Evolutionary conservation across 2,113 vertebrate genomes (phyloP), one percentile per base, ranked within the genome.

Genomic region (Thalassarche chlororhynchos): DNA sequence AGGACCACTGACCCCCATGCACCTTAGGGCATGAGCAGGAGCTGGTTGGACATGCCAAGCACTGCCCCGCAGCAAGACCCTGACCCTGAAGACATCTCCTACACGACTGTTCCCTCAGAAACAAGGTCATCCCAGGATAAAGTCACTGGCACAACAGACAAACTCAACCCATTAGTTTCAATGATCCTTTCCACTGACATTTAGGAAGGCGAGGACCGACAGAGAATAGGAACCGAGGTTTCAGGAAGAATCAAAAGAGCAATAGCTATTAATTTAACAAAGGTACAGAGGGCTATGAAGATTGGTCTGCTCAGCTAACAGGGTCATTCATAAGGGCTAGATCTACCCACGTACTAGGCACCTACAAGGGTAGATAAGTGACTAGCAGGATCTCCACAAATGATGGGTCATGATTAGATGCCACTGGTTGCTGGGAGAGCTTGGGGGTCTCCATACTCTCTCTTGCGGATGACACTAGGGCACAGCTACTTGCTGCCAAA

Each of bases 181-280:
- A 88, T 88, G 84, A 91, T 85, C 46, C 84, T 81, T 92, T 26
- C 81, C 66, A 86, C 46, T 95, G 93, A 87, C 81, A 72, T 91
- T 94, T 91, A 87, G 66, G 62, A 96, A 1, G 2, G 75, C 0
- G 0, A 83, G 55, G 28, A 80, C 75, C 81, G 87, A 78, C 62
- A 25, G 36, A 90, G 66, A 94, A 86, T 28, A 96, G 89, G 75
- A 88, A 34, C 58, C 0, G 0, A 90, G 79, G 47, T 47, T 78
- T 85, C 89, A 80, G 75, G 46, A 88, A 77, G 54, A 87, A 80
- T 72, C 82, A 85, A 62, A 90, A 61, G 54, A 94, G 70, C 74
- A 93, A 80, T 18, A 89, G 66, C 34, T 93, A 81, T 62, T 93
- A 38, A 93, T 96, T 93, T 91, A 86, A 52, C 54, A 65, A 44